phyloP scores from a whole-genome alignment of 2,888 invertebrate genomes.

The Bellardia pandia region DNA sequence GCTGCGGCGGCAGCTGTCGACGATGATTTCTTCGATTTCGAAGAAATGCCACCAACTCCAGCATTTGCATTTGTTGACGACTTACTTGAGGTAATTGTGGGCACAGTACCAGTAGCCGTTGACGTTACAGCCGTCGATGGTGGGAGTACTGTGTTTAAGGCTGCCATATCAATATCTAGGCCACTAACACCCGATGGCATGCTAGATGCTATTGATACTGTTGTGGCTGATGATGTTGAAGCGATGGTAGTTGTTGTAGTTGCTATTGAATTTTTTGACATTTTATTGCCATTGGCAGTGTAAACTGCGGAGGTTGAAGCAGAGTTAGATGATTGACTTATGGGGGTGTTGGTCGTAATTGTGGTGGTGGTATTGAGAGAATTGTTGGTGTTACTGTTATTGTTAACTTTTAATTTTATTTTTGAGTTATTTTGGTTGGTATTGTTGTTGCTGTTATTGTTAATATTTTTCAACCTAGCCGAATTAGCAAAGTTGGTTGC shows the following conservation, averaged over 20 bases:
- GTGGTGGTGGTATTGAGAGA: slow-evolving; percentile 74
- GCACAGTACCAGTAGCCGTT: slow-evolving; percentile 71
- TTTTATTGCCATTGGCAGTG: slow-evolving; percentile 79
- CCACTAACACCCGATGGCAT: slow-evolving; percentile 44
- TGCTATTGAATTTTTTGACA: slow-evolving; percentile 78
- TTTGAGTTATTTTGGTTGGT: slow-evolving; percentile 69
- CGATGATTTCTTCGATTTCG: slow-evolving; percentile 60
- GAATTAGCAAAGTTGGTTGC: slow-evolving; percentile 71
- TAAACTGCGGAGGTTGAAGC: slow-evolving; percentile 55
- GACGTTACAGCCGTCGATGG: slow-evolving; percentile 68
- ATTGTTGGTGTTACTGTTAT: slow-evolving; percentile 76
- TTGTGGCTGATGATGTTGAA: slow-evolving; percentile 74
- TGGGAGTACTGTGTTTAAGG: slow-evolving; percentile 74
- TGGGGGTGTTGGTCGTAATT: slow-evolving; percentile 71
- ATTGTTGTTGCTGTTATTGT: slow-evolving; percentile 62
- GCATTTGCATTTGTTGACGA: slow-evolving; percentile 61
- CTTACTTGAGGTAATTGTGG: slow-evolving; percentile 77
- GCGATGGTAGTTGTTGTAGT: slow-evolving; percentile 70
- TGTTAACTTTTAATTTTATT: slow-evolving; percentile 72
- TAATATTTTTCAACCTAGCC: slow-evolving; percentile 68
- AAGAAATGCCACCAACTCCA: slow-evolving; percentile 67
- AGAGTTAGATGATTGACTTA: slow-evolving; percentile 48
- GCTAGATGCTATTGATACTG: slow-evolving; percentile 68
- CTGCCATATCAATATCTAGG: slow-evolving; percentile 75
- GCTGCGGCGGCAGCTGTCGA: slow-evolving; percentile 68